phyloP scores from a whole-genome alignment of 1,140 invertebrate species.

The Scaptomyza montana region DNA sequence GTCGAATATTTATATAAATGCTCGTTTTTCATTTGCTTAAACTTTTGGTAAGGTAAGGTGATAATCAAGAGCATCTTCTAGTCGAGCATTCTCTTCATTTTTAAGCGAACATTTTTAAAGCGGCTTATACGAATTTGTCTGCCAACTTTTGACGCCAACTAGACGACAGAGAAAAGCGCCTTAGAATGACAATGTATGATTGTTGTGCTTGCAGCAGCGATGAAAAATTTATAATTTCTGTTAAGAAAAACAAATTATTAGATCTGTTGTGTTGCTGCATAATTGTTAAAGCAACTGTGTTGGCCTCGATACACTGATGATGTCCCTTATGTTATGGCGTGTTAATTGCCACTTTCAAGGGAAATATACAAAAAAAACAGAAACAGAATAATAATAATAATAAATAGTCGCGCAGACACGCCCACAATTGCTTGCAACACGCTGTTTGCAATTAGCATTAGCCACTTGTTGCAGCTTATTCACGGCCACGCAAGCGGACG shows the following conservation, averaged over 20 bases:
- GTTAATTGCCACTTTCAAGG: slow-evolving; percentile 26
- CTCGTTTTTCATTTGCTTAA: too few species aligned
- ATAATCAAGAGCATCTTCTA: too few species aligned
- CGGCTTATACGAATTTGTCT: slow-evolving; percentile 71
- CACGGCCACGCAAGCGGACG: slow-evolving; percentile 20
- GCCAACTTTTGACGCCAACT: slow-evolving; percentile 45
- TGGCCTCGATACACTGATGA: slow-evolving; percentile 8
- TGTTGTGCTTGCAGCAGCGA: neutral
- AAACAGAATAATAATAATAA: neutral
- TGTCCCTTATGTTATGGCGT: slow-evolving; percentile 8
- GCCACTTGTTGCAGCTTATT: slow-evolving; percentile 54
- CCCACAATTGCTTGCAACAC: slow-evolving; percentile 8
- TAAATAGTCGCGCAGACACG: slow-evolving; percentile 7
- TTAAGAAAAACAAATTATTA: neutral
- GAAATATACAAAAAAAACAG: slow-evolving; percentile 8
- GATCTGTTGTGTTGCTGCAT: neutral
- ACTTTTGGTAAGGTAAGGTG: too few species aligned
- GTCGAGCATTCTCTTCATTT: too few species aligned
- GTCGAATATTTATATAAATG: too few species aligned
- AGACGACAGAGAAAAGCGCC: slow-evolving; percentile 44
- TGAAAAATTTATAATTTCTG: slow-evolving; percentile 20
- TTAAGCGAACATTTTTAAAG: slow-evolving; percentile 18
- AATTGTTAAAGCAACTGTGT: neutral
- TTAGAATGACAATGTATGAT: slow-evolving; percentile 21
- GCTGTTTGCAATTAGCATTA: slow-evolving; percentile 62